Evolutionary conservation across 2,888 invertebrate genomes (phyloP), one percentile per base, ranked within the genome.

Genomic region (Andrena haemorrhoa): DNA sequence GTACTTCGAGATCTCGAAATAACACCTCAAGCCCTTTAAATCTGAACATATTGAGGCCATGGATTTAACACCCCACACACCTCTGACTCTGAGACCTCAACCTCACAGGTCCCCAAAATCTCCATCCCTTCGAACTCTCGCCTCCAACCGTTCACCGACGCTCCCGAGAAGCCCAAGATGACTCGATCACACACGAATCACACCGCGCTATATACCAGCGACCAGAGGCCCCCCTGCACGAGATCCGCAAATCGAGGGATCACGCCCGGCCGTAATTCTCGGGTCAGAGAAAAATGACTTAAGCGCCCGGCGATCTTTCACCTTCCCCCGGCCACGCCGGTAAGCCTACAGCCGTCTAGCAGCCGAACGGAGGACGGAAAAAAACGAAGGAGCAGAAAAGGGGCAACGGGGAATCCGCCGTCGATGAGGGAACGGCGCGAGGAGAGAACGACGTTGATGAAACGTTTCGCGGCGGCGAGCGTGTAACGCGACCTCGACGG

Each of bases 401-500:
- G n/a, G n/a, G 23, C 23, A 26, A 41, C 47, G 66, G 35, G 66
- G 35, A 29, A 31, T 58, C 33, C 60, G 16, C 56, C 65, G 61
- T 12, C 53, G 79, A 70, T 41, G 60, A 71, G 64, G 82, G 47
- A 74, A 74, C 71, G 63, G 73, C 74, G 61, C 4, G 47, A 47
- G 61, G 71, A 71, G 84, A 66, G 84, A 66, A 75, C 53, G 83
- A 77, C 84, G 79, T 84, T 82, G 84, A 86, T 79, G 86, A 86
- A 86, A 80, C 78, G 86, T 70, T 84, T 81, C 86, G 80, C 75
- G 81, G 82, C 65, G 76, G 84, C 75, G 84, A 81, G 79, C 83
- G 74, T 81, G 84, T 87, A 79, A 84, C 75, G 76, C 84, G 84
- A 84, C 79, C 86, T 83, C 82, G 82, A 71, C 68, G 78, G 75